Percentiles rank a stretch among this genome's conserved stretches.
Conservation (phyloP, 1,140 invertebrate species). For the Chrysoperla carnea region DNA sequence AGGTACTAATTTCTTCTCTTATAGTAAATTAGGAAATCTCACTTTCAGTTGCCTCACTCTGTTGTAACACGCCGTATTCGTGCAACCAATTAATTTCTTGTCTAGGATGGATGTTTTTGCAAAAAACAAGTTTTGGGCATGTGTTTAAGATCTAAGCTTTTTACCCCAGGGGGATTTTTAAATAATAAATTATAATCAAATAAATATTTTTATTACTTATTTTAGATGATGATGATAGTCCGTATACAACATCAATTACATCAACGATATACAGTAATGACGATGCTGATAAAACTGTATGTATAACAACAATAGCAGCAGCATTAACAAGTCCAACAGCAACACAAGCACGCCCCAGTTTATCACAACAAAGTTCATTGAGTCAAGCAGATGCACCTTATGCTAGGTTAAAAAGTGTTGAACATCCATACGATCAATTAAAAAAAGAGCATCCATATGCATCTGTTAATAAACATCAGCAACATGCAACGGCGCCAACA, state of each 20-base stretch:
- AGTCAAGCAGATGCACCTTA: slow-evolving; percentile 35
- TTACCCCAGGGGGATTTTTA: not conserved
- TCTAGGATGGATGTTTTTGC: too few species aligned
- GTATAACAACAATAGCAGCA: not conserved
- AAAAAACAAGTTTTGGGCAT: too few species aligned
- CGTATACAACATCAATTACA: slow-evolving; percentile 4
- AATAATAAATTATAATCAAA: not conserved
- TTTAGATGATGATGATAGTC: not conserved
- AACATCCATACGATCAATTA: slow-evolving; percentile 32
- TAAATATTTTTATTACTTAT: slow-evolving; percentile 2
- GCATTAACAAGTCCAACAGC: not conserved
- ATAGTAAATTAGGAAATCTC: too few species aligned
- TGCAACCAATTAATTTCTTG: too few species aligned
- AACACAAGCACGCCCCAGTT: slow-evolving; percentile 22
- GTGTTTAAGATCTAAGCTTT: too few species aligned
- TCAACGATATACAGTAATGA: not conserved
- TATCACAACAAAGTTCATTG: slow-evolving; percentile 36
- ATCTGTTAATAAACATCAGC: slow-evolving; percentile 29
- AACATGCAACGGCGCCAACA: not conserved
- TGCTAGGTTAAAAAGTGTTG: slow-evolving; percentile 38
- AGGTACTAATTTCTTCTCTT: too few species aligned
- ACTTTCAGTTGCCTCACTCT: too few species aligned
- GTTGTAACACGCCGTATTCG: too few species aligned
- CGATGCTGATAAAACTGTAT: not conserved
- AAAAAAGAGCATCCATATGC: slow-evolving; percentile 47